Evolutionary conservation across 2,113 vertebrate species (phyloP), one percentile per base, ranked within the genome.

Genomic region (Probosciger aterrimus): DNA sequence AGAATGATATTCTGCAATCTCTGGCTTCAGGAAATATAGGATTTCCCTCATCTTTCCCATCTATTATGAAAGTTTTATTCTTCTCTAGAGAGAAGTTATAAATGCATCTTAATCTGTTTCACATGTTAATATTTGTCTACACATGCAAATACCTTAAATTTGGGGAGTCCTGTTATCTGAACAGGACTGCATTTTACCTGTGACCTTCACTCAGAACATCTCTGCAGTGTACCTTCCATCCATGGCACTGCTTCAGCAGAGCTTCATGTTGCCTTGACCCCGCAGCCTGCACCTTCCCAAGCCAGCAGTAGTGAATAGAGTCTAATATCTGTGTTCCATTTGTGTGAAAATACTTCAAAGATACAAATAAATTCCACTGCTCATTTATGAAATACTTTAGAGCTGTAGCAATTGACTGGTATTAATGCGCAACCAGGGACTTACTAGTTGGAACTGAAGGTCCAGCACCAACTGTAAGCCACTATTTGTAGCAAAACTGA

Each of bases 301-400:
- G 37, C 12, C 31, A 59, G 23, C 18, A 70, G 53, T 11, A 20
- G 8, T 50, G 59, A 81, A 81, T 22, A 11, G 16, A 80, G 46
- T 43, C 41, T 43, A 25, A 24, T 87, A 69, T 88, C 75, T 71
- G 46, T 22, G 25, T 78, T 90, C 39, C 20, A 33, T 93, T 92
- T 91, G 37, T 14, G 43, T 63, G 41, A 39, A 93, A 73, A 70
- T 53, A 55, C 78, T 90, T 95, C 78, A 92, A 91, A 94, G 67
- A 65, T 35, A 49, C 78, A 88, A 95, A 88, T 76, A 95, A 93
- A 95, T 95, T 92, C 71, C 82, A 63, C 37, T 44, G 12, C 20
- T 67, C 77, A 19, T 86, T 92, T 90, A 86, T 88, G 53, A 94
- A 96, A 88, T 82, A 80, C 82, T 80, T 88, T 16, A 33, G 57